Base-by-base conservation (phyloP, 2,113 vertebrate genomes). In the Microcebus murinus region DNA sequence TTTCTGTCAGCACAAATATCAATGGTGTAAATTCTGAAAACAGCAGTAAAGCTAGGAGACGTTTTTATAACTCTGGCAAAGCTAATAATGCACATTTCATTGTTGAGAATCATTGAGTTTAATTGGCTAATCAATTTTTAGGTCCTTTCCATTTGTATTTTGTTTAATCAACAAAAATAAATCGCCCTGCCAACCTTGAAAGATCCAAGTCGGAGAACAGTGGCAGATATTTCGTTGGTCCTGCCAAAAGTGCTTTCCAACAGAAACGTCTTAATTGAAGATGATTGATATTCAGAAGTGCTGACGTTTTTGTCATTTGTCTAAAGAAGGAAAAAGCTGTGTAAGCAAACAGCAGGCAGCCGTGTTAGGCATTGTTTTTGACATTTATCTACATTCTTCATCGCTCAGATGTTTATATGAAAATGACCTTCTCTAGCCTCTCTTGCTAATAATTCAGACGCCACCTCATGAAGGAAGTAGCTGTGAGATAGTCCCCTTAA, bases 151-250 rank as follows among this genome's bases (percentile, higher is more conserved):
- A 3, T 94, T 98, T 97, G 87, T 94, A 77, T 94, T 95, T 96
- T 97, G 97, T 98, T 98, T 98, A 98, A 98, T 98, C 98, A 98
- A 96, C 96, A 97, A 94, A 96, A 87, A 87, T 39, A 79, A 87
- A 97, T 91, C 4, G 0, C 92, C 79, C 89, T 92, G 81, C 92
- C 91, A 93, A 82, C 95, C 95, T 95, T 59, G 85, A 76, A 74
- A 79, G 88, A 80, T 68, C 91, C 94, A 76, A 63, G 96, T 95
- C 0, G 14, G 83, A 76, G 84, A 93, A 87, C 85, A 87, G 96
- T 88, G 97, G 97, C 50, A 42, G 17, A 65, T 4, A 15, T 11
- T 68, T 96, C 36, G 13, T 68, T 29, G 55, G 95, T 76, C 96
- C 95, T 95, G 94, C 96, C 94, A 96, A 0, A 2, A 94, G 89